Percentiles rank a stretch among this genome's conserved stretches.
Conservation (phyloP, 2,113 vertebrate genomes). For the Heterotilapia buettikoferi region DNA sequence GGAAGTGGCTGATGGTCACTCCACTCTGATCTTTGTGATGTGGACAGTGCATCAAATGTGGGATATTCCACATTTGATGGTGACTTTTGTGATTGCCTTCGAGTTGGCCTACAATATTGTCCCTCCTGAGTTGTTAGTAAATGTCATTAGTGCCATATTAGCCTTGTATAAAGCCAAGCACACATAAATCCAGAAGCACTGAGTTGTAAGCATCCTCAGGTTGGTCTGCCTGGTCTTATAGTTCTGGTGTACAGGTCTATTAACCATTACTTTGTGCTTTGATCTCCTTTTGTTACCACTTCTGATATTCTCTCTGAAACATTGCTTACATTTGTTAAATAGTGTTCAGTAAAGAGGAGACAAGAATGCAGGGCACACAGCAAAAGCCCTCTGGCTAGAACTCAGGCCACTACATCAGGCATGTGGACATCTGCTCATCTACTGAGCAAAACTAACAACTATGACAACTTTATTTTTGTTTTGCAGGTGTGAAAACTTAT, state of each 20-base stretch:
- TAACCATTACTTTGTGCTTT: neutral
- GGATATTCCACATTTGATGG: neutral
- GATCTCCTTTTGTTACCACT: neutral
- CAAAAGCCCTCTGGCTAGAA: neutral
- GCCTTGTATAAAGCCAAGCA: neutral
- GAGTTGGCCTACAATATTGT: neutral
- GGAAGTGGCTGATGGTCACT: neutral
- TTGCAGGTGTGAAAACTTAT: neutral
- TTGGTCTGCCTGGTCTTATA: neutral
- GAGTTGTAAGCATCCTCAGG: fast-evolving
- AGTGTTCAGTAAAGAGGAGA: neutral
- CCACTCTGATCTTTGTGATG: neutral
- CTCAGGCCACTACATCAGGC: fast-evolving
- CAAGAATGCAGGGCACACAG: neutral
- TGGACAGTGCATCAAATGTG: neutral
- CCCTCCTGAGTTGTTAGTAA: neutral
- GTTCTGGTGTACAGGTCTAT: neutral
- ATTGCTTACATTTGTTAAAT: neutral
- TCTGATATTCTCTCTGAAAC: fast-evolving
- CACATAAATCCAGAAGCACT: neutral
- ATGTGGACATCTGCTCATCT: neutral
- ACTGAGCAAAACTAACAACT: neutral
- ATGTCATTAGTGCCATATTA: neutral
- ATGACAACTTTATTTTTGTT: neutral
- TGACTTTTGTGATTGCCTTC: neutral